Base-by-base conservation (phyloP, 2,888 invertebrate genomes). In the Ectropis crepuscularia region DNA sequence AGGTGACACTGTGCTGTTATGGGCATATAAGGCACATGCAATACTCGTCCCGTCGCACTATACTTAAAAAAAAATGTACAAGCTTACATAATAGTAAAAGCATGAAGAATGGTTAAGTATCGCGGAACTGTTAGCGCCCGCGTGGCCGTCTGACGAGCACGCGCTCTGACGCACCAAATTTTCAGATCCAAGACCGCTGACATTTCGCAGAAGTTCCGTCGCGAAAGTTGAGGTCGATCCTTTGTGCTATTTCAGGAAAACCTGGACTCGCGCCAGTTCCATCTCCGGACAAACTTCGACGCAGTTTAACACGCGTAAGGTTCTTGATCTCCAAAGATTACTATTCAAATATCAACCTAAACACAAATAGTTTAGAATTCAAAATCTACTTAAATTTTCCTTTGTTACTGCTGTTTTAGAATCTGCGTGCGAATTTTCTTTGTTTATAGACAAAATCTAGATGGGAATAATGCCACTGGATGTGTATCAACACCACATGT, bases 211-310 rank as follows among this genome's bases (percentile, higher is more conserved):
- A 89, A 90, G 81, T 85, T 87, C 83, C 82, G 81, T 75, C 81
- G 72, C 70, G 73, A 80, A 82, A 82, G 76, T 77, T 83, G 84
- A 88, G 89, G 88, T 88, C 87, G 83, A 88, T 92, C 90, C 92
- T 92, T 92, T 92, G 92, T 92, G 92, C 91, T 92, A 92, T 92
- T 92, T 92, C 86, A 88, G 91, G 90, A 87, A 83, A 87, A 88
- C 61, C 81, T 92, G 92, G 92, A 87, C 67, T 60, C 68, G 69
- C 74, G 89, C 92, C 92, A 92, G 86, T 72, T 79, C 73, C 54
- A 77, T 77, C 75, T 81, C 75, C 73, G 77, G 73, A 70, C 76
- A 74, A 76, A 76, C 74, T 83, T 82, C 83, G 86, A 74, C 89
- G 89, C 85, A 91, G 81, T 86, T 85, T 72, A 79, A 76, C 77